Evolutionary conservation across 1,140 invertebrate genomes (phyloP).

Genomic region (Diorhabda elongata): DNA sequence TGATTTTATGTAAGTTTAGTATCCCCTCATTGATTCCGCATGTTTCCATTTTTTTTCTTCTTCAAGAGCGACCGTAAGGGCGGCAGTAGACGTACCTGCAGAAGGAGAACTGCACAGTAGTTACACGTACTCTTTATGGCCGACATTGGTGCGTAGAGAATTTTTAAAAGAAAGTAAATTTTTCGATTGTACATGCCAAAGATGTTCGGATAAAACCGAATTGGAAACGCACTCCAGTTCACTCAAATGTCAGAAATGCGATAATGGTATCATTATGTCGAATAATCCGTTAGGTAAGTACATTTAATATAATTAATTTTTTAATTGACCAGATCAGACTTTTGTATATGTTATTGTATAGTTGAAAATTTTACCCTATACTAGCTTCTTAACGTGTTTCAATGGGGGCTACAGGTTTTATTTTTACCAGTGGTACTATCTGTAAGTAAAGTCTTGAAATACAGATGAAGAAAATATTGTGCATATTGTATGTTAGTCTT

Average conservation of each 20-base stretch:
- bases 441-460: too few species aligned
- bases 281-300: slow-evolving; percentile 62
- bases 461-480: too few species aligned
- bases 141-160: slow-evolving; percentile 66
- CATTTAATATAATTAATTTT: neutral
- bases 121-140: slow-evolving; percentile 73
- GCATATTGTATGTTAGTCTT: too few species aligned
- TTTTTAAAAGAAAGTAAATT: slow-evolving; percentile 70
- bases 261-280: slow-evolving; percentile 63
- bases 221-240: slow-evolving; percentile 71
- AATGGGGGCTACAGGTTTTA: too few species aligned
- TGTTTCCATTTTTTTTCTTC: neutral
- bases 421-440: too few species aligned
- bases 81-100: slow-evolving; percentile 60
- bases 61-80: slow-evolving; percentile 63
- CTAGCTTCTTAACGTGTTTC: too few species aligned
- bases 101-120: slow-evolving; percentile 64
- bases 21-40: neutral
- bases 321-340: neutral
- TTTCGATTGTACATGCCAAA: slow-evolving; percentile 67
- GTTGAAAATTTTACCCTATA: too few species aligned
- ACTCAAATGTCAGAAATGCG: slow-evolving; percentile 70
- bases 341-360: too few species aligned
- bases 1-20: slow-evolving; percentile 47
- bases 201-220: slow-evolving; percentile 73